phyloP scores from a whole-genome alignment of 2,888 invertebrate species.

The Hydropsyche betteni region DNA sequence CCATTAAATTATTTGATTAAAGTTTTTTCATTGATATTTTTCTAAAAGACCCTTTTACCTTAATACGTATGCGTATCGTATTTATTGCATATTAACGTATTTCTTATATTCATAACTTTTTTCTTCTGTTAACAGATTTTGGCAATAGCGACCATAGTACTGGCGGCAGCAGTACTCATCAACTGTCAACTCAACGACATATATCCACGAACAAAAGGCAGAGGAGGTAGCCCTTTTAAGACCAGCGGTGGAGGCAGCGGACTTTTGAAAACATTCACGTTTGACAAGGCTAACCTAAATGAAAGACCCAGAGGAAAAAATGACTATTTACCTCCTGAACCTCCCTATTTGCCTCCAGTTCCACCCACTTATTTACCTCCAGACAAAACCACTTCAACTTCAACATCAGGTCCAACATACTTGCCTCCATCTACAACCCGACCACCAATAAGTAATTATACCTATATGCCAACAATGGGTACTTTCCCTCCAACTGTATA shows the following conservation, averaged over 20 bases:
- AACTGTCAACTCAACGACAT: conserved; percentile 40
- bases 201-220: not conserved
- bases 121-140: conserved; percentile 25
- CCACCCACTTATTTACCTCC: conserved; percentile 22
- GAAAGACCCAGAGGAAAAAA: conserved; percentile 35
- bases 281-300: conserved; percentile 23
- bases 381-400: not conserved
- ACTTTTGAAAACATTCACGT: conserved; percentile 38
- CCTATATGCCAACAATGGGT: conserved; percentile 40
- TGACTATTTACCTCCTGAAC: conserved; percentile 42
- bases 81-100: too few relatives aligned
- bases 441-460: conserved; percentile 15
- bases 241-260: not conserved
- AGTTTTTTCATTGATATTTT: too few relatives aligned
- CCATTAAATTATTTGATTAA: too few relatives aligned
- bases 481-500: conserved; percentile 40
- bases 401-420: conserved; percentile 47
- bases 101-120: not conserved
- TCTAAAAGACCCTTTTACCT: too few relatives aligned
- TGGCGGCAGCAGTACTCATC: conserved; percentile 42
- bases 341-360: conserved; percentile 33
- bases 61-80: too few relatives aligned
- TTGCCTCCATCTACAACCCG: conserved; percentile 42
- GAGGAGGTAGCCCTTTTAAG: not conserved
- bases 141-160: not conserved